phyloP scores from a whole-genome alignment of 2,888 invertebrate genomes.

The Agrotis ipsilon region DNA sequence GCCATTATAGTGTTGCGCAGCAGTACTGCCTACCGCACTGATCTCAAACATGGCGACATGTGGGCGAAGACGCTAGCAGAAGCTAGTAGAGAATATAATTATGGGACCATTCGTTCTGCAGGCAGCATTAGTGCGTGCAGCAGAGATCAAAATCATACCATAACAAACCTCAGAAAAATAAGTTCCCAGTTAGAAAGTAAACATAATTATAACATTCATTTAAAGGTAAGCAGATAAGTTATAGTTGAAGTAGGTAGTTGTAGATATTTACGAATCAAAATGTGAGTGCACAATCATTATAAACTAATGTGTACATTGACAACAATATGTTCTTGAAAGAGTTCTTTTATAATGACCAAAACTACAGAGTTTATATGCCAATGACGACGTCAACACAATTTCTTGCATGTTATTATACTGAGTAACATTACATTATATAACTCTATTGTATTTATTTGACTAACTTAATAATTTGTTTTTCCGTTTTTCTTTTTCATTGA shows the following conservation, averaged over 20 bases:
- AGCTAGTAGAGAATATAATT: too few species aligned
- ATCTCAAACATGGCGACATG: too few species aligned
- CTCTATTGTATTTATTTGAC: background rate
- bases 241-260: background rate
- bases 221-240: constrained; percentile 34
- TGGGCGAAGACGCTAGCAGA: too few species aligned
- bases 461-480: background rate
- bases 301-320: background rate
- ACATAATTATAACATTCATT: background rate
- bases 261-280: constrained; percentile 9
- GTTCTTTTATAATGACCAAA: background rate
- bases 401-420: constrained; percentile 7
- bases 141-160: too few species aligned
- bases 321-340: constrained; percentile 4
- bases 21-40: too few species aligned
- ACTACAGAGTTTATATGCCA: constrained; percentile 10
- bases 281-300: background rate
- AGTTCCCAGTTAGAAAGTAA: background rate
- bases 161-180: background rate
- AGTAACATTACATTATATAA: background rate
- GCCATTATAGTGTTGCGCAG: too few species aligned
- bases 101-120: too few species aligned
- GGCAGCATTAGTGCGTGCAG: too few species aligned
- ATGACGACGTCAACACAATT: constrained; percentile 28
- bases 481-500: background rate